These are phyloP conservation scores for Palythoa grandiflora DNA, from an alignment of 92 coral and sea anemone species.

Conservation along the genomic window DNA sequence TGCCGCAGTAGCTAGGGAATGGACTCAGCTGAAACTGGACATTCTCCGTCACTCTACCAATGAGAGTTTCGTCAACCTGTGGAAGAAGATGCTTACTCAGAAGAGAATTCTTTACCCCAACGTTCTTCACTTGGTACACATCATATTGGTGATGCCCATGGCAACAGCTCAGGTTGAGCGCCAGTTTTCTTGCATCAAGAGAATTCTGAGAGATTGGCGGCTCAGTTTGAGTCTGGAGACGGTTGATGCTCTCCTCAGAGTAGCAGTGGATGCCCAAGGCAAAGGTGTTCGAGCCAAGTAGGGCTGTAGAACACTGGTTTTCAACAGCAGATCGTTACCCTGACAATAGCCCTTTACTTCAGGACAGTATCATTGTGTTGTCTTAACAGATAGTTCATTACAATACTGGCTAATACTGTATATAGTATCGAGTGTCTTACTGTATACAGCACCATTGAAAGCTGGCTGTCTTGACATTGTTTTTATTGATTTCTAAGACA, in stretches of 20 bases:
- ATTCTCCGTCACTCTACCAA: not conserved
- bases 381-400: too few relatives aligned
- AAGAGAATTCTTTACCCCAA: slow-evolving; percentile 11
- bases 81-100: slow-evolving; percentile 16
- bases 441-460: too few relatives aligned
- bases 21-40: slow-evolving; percentile 29
- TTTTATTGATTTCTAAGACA: too few relatives aligned
- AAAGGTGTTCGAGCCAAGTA: slow-evolving; percentile 36
- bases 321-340: slow-evolving; percentile 19
- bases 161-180: slow-evolving; percentile 46
- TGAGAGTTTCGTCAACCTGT: slow-evolving; percentile 5
- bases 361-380: not conserved
- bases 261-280: slow-evolving; percentile 32
- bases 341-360: not conserved
- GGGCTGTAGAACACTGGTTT: slow-evolving; percentile 19
- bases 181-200: slow-evolving; percentile 36
- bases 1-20: slow-evolving; percentile 16
- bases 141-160: slow-evolving; percentile 14
- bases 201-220: slow-evolving; percentile 46
- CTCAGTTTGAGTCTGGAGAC: slow-evolving; percentile 35
- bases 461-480: too few relatives aligned
- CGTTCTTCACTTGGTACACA: not conserved
- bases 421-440: too few relatives aligned
- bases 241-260: slow-evolving; percentile 44
- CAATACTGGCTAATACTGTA: too few relatives aligned